These are phyloP conservation scores for Mirza zaza DNA, from an alignment of 2,113 vertebrate genomes.

Conservation along the genomic window DNA sequence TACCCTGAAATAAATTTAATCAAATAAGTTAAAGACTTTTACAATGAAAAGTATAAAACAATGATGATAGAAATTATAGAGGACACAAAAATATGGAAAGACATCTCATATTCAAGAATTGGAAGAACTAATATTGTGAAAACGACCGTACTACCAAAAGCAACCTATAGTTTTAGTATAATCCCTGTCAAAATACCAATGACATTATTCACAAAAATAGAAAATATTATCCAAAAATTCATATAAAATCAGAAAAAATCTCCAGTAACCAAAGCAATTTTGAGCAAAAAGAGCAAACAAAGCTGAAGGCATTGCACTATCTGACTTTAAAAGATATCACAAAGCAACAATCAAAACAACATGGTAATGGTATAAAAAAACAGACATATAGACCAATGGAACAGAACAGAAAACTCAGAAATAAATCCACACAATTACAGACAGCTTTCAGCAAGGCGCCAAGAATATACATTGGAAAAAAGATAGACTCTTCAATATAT, in stretches of 20 bases:
- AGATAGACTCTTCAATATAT: no score
- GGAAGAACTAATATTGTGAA: neutral
- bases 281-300: neutral
- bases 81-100: neutral
- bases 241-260: neutral
- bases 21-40: neutral
- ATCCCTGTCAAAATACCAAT: neutral
- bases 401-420: no score
- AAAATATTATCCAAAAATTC: neutral
- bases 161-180: neutral
- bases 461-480: no score
- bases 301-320: neutral
- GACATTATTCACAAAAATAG: neutral
- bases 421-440: no score
- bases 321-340: neutral
- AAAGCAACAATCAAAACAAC: neutral
- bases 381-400: no score
- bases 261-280: neutral
- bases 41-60: neutral
- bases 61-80: neutral
- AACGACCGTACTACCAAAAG: neutral
- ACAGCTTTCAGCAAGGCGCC: no score
- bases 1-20: neutral
- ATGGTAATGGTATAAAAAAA: no score
- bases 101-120: neutral